These are phyloP conservation scores for Centropus bengalensis DNA, from an alignment of 2,113 vertebrate genomes.

Conservation along the genomic window DNA sequence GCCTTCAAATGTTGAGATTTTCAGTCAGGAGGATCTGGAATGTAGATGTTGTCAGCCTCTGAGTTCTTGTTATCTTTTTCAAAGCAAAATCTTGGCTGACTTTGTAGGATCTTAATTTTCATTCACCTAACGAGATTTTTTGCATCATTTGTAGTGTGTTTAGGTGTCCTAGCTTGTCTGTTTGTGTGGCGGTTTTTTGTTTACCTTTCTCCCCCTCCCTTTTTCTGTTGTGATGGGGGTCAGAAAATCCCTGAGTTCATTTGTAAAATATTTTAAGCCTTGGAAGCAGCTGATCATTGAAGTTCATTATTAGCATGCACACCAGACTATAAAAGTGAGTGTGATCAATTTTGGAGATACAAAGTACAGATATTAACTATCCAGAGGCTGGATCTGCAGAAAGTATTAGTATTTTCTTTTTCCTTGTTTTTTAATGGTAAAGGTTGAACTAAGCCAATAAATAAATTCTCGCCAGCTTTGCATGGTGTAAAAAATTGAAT, in stretches of 20 bases:
- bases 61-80: background rate
- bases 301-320: background rate
- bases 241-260: background rate
- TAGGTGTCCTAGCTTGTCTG: background rate
- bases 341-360: rapidly evolving
- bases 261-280: rapidly evolving
- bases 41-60: background rate
- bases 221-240: background rate
- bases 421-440: background rate
- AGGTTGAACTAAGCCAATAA: background rate
- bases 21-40: background rate
- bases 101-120: background rate
- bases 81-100: background rate
- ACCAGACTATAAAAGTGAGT: background rate
- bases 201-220: rapidly evolving
- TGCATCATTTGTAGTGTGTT: background rate
- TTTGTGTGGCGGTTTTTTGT: background rate
- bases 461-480: background rate
- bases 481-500: background rate
- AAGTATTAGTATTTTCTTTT: background rate
- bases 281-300: background rate
- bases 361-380: background rate
- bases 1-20: background rate
- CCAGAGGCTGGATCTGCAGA: background rate
- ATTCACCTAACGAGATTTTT: background rate